phyloP scores from a whole-genome alignment of 2,888 invertebrate genomes.

The Acleris emargana region DNA sequence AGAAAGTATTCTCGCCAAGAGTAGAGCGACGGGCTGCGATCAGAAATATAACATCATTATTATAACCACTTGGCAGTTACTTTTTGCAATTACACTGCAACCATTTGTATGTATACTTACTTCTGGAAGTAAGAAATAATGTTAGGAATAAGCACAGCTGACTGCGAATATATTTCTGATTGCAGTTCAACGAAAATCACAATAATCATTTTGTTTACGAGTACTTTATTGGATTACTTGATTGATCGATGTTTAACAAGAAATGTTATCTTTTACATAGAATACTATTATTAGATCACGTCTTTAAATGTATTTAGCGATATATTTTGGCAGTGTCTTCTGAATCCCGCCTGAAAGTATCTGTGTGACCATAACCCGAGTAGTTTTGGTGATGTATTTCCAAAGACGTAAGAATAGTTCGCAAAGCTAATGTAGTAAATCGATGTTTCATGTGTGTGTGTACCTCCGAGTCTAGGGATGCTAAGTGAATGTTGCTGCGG shows the following conservation, averaged over 20 bases:
- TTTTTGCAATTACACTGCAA: slow-evolving; percentile 1
- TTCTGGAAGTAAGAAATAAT: slow-evolving; percentile 25
- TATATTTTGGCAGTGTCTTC: slow-evolving; percentile 51
- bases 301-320: slow-evolving; percentile 31
- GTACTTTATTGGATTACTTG: slow-evolving; percentile 25
- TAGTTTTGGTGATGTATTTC: slow-evolving; percentile 83
- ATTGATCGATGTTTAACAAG: slow-evolving; percentile 28
- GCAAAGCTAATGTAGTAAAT: slow-evolving; percentile 65
- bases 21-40: slow-evolving; percentile 17
- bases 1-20: slow-evolving; percentile 9
- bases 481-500: slow-evolving; percentile 38
- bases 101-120: slow-evolving; percentile 11
- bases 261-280: slow-evolving; percentile 36
- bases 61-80: slow-evolving; percentile 8
- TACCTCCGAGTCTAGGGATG: slow-evolving; percentile 39
- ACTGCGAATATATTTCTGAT: slow-evolving; percentile 14
- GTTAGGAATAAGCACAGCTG: neutral
- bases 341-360: slow-evolving; percentile 78
- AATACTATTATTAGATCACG: slow-evolving; percentile 26
- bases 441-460: slow-evolving; percentile 46
- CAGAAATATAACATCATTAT: slow-evolving; percentile 23
- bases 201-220: slow-evolving; percentile 22
- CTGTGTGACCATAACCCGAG: slow-evolving; percentile 80
- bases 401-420: slow-evolving; percentile 82
- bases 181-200: slow-evolving; percentile 23